Percentiles rank a stretch among this genome's conserved stretches.
Conservation (phyloP, 2,888 invertebrate species). For the Nineta flava region DNA sequence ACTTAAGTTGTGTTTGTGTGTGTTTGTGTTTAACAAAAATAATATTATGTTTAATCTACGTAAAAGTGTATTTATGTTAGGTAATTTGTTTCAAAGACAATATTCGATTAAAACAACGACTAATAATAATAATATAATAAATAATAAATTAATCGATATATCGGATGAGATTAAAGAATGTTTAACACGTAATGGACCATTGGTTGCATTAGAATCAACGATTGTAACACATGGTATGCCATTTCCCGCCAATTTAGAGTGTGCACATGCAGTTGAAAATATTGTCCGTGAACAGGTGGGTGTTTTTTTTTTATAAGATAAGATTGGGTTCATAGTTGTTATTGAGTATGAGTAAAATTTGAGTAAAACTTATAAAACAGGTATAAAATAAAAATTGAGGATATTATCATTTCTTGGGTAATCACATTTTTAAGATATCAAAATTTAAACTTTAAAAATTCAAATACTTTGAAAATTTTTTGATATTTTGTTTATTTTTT, state of each 20-base stretch:
- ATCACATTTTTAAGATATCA: no score
- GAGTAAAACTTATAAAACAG: no score
- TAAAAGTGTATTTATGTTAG: not conserved
- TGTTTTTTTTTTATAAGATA: constrained; percentile 1
- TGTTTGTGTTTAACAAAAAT: not conserved
- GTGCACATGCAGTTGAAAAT: constrained; percentile 67
- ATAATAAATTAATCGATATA: constrained; percentile 21
- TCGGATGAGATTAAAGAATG: constrained; percentile 51
- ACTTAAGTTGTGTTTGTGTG: no score
- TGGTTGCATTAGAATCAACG: constrained; percentile 93
- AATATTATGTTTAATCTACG: not conserved
- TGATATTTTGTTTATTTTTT: no score
- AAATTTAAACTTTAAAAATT: no score
- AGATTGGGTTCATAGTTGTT: constrained; percentile 7
- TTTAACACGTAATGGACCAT: constrained; percentile 42
- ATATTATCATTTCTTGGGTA: no score
- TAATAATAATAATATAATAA: not conserved
- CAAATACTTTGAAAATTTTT: no score
- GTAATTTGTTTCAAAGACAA: not conserved
- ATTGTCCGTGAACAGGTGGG: constrained; percentile 52
- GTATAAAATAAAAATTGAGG: no score
- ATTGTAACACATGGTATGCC: constrained; percentile 99
- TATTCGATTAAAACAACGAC: not conserved
- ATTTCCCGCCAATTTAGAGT: constrained; percentile 75
- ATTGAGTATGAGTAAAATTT: no score